Evolutionary conservation across 2,797 vertebrate genomes (phyloP).

Genomic region (Gymnopithys bicolor): DNA sequence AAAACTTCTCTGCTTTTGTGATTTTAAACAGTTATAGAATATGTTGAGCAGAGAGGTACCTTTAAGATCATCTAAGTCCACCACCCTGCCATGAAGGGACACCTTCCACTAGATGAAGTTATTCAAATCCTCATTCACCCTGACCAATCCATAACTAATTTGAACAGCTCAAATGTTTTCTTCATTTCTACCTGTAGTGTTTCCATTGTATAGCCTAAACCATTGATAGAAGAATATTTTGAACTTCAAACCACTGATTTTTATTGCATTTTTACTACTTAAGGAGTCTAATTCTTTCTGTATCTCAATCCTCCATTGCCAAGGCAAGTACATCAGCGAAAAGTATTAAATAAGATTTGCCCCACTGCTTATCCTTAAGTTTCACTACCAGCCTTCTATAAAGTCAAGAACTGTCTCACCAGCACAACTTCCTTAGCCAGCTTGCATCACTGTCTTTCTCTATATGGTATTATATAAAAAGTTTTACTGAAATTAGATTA

Average conservation of each 20-base stretch:
- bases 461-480: neutral
- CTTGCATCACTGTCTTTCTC: neutral
- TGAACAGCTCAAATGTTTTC: neutral
- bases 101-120: accelerated
- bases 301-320: neutral
- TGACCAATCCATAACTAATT: accelerated
- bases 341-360: neutral
- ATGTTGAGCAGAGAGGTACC: neutral
- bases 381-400: neutral
- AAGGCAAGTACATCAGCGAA: neutral
- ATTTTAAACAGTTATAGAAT: neutral
- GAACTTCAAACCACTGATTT: neutral
- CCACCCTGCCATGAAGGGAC: neutral
- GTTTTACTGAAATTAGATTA: neutral
- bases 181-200: neutral
- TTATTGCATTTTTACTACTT: neutral
- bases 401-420: neutral
- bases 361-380: neutral
- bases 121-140: neutral
- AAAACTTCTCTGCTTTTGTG: neutral
- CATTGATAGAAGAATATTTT: neutral
- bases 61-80: neutral
- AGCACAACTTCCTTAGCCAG: neutral
- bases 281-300: neutral
- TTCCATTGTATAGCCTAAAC: neutral